phyloP scores from a whole-genome alignment of 2,113 vertebrate species.

The Ovis canadensis region DNA sequence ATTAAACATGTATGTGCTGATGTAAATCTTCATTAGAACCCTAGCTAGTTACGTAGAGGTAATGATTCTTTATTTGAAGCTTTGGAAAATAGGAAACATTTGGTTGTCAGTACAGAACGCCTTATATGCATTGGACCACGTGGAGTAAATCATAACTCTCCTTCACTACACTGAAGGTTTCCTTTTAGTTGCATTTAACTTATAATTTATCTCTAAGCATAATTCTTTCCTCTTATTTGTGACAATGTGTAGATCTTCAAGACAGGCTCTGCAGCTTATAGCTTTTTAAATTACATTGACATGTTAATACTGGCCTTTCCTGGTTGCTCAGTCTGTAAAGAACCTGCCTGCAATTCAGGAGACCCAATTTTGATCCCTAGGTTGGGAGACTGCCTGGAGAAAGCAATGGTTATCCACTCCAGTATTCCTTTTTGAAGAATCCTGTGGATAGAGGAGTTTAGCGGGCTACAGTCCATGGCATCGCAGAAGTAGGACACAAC shows the following conservation, averaged over 20 bases:
- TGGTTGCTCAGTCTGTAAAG: neutral
- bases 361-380: neutral
- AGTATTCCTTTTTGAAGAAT: neutral
- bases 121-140: neutral
- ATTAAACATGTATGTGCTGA: neutral
- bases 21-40: neutral
- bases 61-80: neutral
- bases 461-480: neutral
- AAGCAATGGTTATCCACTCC: neutral
- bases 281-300: neutral
- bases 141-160: neutral
- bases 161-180: neutral
- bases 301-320: neutral
- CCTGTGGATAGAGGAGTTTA: neutral
- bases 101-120: neutral
- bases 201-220: conserved; percentile 3
- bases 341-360: neutral
- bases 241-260: neutral
- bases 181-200: neutral
- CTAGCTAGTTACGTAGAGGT: neutral
- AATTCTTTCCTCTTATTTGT: neutral
- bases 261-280: neutral
- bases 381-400: neutral
- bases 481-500: neutral
- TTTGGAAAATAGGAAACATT: neutral